Base-by-base conservation (phyloP, 2,113 vertebrate genomes). In the Erinaceus europaeus region DNA sequence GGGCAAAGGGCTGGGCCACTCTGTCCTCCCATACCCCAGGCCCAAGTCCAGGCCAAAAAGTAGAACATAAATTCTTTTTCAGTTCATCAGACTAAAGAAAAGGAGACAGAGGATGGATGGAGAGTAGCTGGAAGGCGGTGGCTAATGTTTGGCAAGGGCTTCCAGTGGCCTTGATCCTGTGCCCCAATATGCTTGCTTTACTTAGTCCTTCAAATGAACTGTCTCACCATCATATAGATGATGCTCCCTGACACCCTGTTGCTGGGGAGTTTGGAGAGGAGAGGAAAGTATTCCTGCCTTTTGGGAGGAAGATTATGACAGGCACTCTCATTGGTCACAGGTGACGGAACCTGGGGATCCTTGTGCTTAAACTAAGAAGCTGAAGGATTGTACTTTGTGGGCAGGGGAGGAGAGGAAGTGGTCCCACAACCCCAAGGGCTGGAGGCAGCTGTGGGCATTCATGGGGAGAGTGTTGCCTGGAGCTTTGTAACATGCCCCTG, bases 1-100 rank as follows among this genome's bases (percentile, higher is more conserved):
- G 50, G 48, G 27, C 55, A 52, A 44, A 75, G 11, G 53, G 11
- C 4, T 29, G 9, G 21, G n/a, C 46, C 50, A 32, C 20, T 1
- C n/a, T n/a, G 1, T 0, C 42, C 34, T 55, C 13, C 52, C 42
- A 25, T 0, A 40, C 2, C 11, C 6, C 34, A 9, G 64, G 8
- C 32, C 34, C 15, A 52, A 34, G 21, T 55, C 55, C 7, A 3
- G 46, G 29, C 34, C 36, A 62, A 53, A 55, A 75, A 42, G 10
- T 42, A 34, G 20, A 71, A 27, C 48, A 32, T 13, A 48, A 68
- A 3, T 0, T 10, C 20, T 44, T 75, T 72, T 15, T 27, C 52
- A 12, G 42, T 17, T 79, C 42, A 52, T 2, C 14, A 59, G 83
- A 27, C 65, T 14, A 17, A n/a, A 53, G 69, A 42, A 36, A 74